Base-by-base conservation (phyloP, 2,113 vertebrate species). In the Origma solitaria region DNA sequence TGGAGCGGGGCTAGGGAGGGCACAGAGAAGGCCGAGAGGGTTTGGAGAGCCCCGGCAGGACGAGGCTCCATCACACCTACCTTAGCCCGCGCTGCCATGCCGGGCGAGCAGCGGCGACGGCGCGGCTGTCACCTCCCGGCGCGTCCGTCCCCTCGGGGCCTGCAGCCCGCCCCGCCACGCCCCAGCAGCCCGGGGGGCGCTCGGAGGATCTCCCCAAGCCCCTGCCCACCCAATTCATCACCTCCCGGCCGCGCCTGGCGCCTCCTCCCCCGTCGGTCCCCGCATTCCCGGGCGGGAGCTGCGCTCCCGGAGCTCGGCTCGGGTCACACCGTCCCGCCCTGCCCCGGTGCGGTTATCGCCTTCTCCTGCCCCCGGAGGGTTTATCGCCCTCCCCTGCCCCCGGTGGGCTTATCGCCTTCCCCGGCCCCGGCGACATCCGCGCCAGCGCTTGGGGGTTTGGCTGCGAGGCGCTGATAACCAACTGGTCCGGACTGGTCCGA, bases 171-270 rank as follows among this genome's bases (percentile, higher is more conserved):
- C 17, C 40, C 3, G 3, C 24, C 31, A 3, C 12, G 22, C 31
- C 20, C 24, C 44, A 15, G 83, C 78, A 58, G 44, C 76, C 23
- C 38, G 2, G 0, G 22, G 37, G 37, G 16, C 17, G 18, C 80
- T 73, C 69, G 0, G 35, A 15, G 64, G n/a, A 24, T 20, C 61
- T 53, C 28, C 38, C 10, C 2, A 66, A 6, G 5, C 15, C 2
- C 0, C 35, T 10, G 71, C 65, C 3, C 6, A 8, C 9, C 50
- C 9, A 0, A 0, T 2, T 2, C 50, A 20, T 35, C 19, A 0
- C 40, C 38, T 64, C 57, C 69, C 3, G 40, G 8, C 9, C 10
- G 54, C 12, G 66, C 40, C 30, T 2, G 45, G 60, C 61, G 27
- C 62, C 70, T 47, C 40, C 76, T 70, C n/a, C 78, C 53, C 45